These are phyloP conservation scores for Vanessa tameamea DNA, from an alignment of 1,140 invertebrate genomes.

Conservation along the genomic window DNA sequence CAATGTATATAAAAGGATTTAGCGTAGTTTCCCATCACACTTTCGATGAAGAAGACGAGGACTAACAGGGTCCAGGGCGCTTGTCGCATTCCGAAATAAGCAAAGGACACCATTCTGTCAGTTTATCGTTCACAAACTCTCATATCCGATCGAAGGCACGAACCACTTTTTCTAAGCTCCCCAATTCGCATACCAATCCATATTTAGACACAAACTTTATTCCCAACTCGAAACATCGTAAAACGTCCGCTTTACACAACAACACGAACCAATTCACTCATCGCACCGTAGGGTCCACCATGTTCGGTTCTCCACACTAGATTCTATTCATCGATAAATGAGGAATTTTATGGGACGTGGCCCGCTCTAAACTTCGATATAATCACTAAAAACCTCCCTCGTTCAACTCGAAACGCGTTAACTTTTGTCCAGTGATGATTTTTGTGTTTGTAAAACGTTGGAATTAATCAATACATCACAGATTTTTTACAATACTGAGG, in stretches of 20 bases:
- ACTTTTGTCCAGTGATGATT: conserved; percentile 40
- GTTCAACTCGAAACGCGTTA: conserved; percentile 39
- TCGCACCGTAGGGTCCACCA: conserved; percentile 69
- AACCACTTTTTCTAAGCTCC: conserved; percentile 46
- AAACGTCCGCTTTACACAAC: conserved; percentile 66
- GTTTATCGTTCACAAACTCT: conserved; percentile 58
- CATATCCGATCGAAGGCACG: conserved; percentile 60
- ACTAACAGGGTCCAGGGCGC: conserved; percentile 79
- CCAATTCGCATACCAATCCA: conserved; percentile 66
- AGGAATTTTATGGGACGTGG: conserved; percentile 79
- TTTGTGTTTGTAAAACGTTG: conserved; percentile 65
- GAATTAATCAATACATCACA: conserved; percentile 81
- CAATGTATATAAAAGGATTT: conserved; percentile 92
- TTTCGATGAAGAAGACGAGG: conserved; percentile 89
- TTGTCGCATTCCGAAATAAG: conserved; percentile 70
- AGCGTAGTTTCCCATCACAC: conserved; percentile 89
- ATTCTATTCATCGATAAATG: conserved; percentile 80
- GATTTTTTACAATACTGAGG: conserved; percentile 79
- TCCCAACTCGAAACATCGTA: conserved; percentile 46
- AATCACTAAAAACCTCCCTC: conserved; percentile 49
- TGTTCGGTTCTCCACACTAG: conserved; percentile 69
- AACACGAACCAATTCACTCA: conserved; percentile 57
- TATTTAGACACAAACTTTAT: conserved; percentile 63
- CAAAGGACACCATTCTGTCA: conserved; percentile 74
- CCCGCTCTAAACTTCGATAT: conserved; percentile 56